These are phyloP conservation scores for Protonemura montana DNA, from an alignment of 2,888 invertebrate genomes.

Conservation along the genomic window DNA sequence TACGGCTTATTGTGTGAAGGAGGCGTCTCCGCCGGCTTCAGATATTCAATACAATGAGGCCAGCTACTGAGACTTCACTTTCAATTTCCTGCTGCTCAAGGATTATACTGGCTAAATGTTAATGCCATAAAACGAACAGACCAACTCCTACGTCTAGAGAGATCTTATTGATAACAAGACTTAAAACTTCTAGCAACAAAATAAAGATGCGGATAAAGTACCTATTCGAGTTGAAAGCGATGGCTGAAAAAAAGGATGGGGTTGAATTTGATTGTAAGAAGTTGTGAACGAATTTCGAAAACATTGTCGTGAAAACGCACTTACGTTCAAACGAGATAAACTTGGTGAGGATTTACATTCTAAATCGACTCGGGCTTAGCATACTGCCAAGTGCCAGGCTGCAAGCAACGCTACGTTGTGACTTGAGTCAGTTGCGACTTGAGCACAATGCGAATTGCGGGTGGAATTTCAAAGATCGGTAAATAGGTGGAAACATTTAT, in stretches of 20 bases:
- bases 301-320: background rate
- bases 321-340: background rate
- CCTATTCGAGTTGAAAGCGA: background rate
- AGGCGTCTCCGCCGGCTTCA: background rate
- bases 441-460: background rate
- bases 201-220: background rate
- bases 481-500: background rate
- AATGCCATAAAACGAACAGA: background rate
- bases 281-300: background rate
- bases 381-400: background rate
- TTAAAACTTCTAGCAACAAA: background rate
- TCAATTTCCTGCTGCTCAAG: conserved; percentile 4
- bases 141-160: background rate
- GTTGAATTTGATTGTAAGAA: background rate
- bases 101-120: conserved; percentile 7
- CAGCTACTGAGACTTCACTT: background rate
- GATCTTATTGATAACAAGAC: conserved; percentile 7
- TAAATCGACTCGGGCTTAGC: background rate
- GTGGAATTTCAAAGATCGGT: background rate
- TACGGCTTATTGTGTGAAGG: background rate
- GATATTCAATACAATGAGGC: background rate
- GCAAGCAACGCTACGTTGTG: no score
- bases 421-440: no score
- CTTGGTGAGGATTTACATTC: background rate
- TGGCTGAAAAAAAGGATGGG: background rate